Evolutionary conservation across 2,797 vertebrate species (phyloP), one percentile per base, ranked within the genome.

Genomic region (Champsocephalus gunnari): DNA sequence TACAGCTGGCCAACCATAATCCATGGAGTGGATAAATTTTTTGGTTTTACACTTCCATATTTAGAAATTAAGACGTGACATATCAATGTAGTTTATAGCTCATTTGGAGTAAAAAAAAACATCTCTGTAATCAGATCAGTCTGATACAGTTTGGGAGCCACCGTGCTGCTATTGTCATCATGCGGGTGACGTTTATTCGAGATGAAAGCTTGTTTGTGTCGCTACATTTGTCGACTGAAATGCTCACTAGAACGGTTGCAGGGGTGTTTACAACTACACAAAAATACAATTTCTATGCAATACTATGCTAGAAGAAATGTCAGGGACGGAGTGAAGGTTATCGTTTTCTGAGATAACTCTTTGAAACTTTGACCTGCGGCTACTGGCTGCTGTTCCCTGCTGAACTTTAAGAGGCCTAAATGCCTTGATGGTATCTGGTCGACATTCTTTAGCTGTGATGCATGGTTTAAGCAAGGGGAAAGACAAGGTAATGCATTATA

Each of bases 291-390:
- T 41, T 7, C 57, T 11, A 67, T 6, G 61, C 77, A 87, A 77
- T 58, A 65, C 71, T 67, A 71, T 82, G 79, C 32, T 12, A 17
- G 68, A 75, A 66, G 49, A 90, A 89, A 93, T 89, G 87, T 89
- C 83, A 88, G 60, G 61, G 72, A 51, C 49, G 17, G 50, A 83
- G 60, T 67, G 63, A 68, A 60, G 73, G 73, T 78, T 82, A 75
- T 59, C 80, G 47, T 75, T 80, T 61, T 56, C 65, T 80, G 38
- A 77, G 83, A 88, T 83, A 87, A 81, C 53, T 74, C 59, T 89
- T 79, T 83, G 61, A 90, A 84, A 28, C 78, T 49, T 70, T 91
- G 82, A 85, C 87, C 82, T 64, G 34, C 47, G 75, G 71, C 54
- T 75, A 75, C 72, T 73, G 54, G 54, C 61, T 24, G 53, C 63